Evolutionary conservation across 2,888 invertebrate species (phyloP), one percentile per base, ranked within the genome.

Genomic region (Leucophora obtusa): DNA sequence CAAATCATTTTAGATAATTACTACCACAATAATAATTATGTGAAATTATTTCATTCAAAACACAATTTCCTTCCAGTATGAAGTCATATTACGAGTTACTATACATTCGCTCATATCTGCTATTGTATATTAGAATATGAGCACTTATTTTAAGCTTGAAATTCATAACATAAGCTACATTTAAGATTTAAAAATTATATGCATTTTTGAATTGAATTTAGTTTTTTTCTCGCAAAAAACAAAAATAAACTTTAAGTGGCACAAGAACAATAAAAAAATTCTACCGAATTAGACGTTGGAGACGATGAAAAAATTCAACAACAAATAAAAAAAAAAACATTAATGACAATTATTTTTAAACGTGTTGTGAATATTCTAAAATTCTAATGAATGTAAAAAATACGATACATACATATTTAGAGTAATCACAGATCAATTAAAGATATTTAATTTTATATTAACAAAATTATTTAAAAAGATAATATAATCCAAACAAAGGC

Each of bases 1-100:
- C 35, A 78, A 81, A 54, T 73, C 69, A 73, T 69, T 76, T 76
- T 8, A 73, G 56, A 76, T 73, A 77, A 77, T 70, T 70, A 56
- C 70, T 62, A 63, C 18, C 38, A 76, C 38, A 51, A 77, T 59
- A 80, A 77, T 65, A 80, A 80, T 81, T 77, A 81, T 77, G 73
- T 54, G 65, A 81, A 81, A 81, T 75, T 79, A 73, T 71, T 75
- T 68, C 59, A 65, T 62, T 18, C 66, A 43, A 21, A 62, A 43
- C 14, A 47, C 53, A 14, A 66, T 81, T 76, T 81, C 76, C 80
- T 80, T 66, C 65, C 65, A 63, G 38, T 68, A 70, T 81, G 72
- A 76, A 76, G 63, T 77, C 76, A 77, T 76, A 70, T 54, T 58
- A 33, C n/a, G n/a, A n/a, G n/a, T n/a, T n/a, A 58, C n/a, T 58